Conservation (phyloP, 2,888 invertebrate species). For the Caenorhabditis sulstoni region DNA sequence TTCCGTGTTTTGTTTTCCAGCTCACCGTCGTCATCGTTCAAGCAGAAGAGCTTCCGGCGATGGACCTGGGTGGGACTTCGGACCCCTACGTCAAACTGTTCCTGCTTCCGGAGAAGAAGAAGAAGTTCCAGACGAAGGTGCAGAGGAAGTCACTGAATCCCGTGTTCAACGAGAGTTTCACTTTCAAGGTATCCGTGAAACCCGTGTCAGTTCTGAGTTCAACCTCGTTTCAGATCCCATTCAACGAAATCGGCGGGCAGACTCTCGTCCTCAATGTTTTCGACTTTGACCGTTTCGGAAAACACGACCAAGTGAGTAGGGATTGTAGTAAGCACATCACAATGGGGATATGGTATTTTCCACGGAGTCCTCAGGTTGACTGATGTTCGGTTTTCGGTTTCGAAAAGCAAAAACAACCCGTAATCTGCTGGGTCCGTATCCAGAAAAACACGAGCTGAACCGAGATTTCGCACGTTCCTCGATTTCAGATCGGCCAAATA, state of each 20-base stretch:
- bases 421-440: not conserved
- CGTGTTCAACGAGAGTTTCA: slow-evolving; percentile 97
- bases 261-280: slow-evolving; percentile 98
- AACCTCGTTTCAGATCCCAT: slow-evolving; percentile 87
- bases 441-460: too few species aligned
- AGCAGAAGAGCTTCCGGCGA: slow-evolving; percentile 96
- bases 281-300: slow-evolving; percentile 99
- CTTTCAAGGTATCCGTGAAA: slow-evolving; percentile 92
- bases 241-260: slow-evolving; percentile 98
- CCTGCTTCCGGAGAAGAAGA: slow-evolving; percentile 98
- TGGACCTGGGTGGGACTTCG: slow-evolving; percentile 99
- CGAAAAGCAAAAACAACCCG: not conserved
- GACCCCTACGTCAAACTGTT: slow-evolving; percentile 97
- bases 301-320: slow-evolving; percentile 98
- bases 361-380: not conserved
- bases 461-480: slow-evolving; percentile 3
- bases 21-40: slow-evolving; percentile 96
- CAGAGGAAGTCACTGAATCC: slow-evolving; percentile 95
- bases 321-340: not conserved
- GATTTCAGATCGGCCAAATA: slow-evolving; percentile 83
- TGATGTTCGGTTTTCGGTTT: not conserved
- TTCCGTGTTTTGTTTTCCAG: slow-evolving; percentile 78
- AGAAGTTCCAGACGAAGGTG: slow-evolving; percentile 97
- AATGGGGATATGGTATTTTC: not conserved
- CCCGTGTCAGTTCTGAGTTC: not conserved